Evolutionary conservation across 2,113 vertebrate genomes (phyloP).

Genomic region (Lethenteron camtschaticum): DNA sequence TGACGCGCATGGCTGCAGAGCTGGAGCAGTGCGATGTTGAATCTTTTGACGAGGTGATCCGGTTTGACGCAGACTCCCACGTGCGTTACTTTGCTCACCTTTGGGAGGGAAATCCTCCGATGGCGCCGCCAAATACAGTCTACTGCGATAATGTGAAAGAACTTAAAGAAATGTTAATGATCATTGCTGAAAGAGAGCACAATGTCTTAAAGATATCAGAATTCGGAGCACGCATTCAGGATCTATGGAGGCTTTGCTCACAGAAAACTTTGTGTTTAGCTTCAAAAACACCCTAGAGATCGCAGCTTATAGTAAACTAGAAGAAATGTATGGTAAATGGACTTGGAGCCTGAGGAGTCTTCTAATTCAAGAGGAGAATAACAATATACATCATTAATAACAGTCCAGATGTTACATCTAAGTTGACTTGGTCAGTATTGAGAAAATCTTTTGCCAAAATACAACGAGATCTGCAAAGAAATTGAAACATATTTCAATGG

Average conservation of each 20-base stretch:
- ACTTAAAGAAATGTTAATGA: too few relatives aligned
- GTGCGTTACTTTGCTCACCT: constrained; percentile 23
- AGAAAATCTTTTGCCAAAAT: too few relatives aligned
- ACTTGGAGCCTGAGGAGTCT: constrained; percentile 20
- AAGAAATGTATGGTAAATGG: constrained; percentile 15
- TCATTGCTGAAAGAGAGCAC: too few relatives aligned
- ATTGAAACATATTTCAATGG: constrained; percentile 19
- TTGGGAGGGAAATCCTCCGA: constrained; percentile 23
- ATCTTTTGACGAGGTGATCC: constrained; percentile 12
- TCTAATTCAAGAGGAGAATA: constrained; percentile 17
- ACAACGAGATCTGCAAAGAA: too few relatives aligned
- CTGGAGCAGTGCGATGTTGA: not conserved
- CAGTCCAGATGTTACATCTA: not conserved
- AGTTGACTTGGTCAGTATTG: not conserved
- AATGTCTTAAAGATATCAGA: too few relatives aligned
- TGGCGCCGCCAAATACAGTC: too few relatives aligned
- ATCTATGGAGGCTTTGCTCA: too few relatives aligned
- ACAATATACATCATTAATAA: constrained; percentile 16
- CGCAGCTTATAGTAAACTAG: constrained; percentile 17
- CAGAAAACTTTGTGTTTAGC: constrained; percentile 25
- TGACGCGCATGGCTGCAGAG: too few relatives aligned
- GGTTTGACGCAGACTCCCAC: constrained; percentile 19
- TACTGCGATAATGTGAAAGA: too few relatives aligned
- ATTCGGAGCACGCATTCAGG: too few relatives aligned
- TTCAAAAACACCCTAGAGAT: constrained; percentile 25